Percentiles rank a stretch among this genome's conserved stretches.
Evolutionary conservation across 2,888 invertebrate genomes (phyloP).

Genomic region (Brachycybe producta): DNA sequence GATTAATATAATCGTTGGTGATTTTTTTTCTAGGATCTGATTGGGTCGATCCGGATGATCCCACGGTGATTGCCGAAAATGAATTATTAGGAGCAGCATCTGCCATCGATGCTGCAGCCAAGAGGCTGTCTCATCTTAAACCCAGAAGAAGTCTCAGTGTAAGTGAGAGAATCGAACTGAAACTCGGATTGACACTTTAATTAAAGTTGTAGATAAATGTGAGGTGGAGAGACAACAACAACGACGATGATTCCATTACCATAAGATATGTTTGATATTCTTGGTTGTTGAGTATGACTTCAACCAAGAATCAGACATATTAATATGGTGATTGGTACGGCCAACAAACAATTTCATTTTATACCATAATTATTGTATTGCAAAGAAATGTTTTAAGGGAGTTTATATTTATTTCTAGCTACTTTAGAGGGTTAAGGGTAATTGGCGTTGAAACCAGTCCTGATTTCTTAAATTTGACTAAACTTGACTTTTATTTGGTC

Average conservation of each 20-base stretch:
- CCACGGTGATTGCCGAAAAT: constrained; percentile 93
- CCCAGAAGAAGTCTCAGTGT: constrained; percentile 66
- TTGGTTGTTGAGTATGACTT: constrained; percentile 81
- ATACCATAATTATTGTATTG: no score
- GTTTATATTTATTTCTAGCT: no score
- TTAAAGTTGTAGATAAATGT: no score
- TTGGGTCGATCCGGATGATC: constrained; percentile 94
- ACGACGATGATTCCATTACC: constrained; percentile 32
- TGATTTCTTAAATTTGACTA: no score
- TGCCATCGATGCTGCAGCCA: constrained; percentile 95
- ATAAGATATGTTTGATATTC: constrained; percentile 99
- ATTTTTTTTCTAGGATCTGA: constrained; percentile 50
- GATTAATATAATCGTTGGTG: no score
- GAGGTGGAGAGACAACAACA: no score
- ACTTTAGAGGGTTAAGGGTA: no score
- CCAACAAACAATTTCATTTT: neutral
- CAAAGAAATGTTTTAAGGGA: no score
- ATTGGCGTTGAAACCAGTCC: no score
- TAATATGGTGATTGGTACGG: constrained; percentile 54
- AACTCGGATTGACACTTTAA: no score
- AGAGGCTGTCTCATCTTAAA: constrained; percentile 78
- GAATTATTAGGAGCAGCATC: constrained; percentile 93
- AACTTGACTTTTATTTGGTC: no score
- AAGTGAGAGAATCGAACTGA: constrained; percentile 28
- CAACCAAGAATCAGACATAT: constrained; percentile 99